Conservation (phyloP, 2,113 vertebrate genomes). For the Nesogale talazaci region DNA sequence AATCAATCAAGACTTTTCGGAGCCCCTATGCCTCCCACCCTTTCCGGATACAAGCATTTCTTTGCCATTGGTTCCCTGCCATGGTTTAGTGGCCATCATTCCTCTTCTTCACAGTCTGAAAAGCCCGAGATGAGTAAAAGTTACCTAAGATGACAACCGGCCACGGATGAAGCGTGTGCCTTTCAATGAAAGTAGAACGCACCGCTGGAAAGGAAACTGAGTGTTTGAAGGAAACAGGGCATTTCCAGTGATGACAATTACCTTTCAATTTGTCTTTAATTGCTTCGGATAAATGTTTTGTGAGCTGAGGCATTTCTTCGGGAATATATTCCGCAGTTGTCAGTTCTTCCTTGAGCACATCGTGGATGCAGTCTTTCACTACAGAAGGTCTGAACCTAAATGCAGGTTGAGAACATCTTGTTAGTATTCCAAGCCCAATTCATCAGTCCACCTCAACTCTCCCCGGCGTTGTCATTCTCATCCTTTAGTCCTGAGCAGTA, state of each 20-base stretch:
- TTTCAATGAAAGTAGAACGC: not conserved
- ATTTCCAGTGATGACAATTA: slow-evolving; percentile 75
- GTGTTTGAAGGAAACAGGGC: not conserved
- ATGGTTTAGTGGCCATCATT: slow-evolving; percentile 37
- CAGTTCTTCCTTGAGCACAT: slow-evolving; percentile 90
- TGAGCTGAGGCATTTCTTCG: slow-evolving; percentile 88
- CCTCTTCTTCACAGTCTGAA: slow-evolving; percentile 30
- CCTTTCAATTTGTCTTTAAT: slow-evolving; percentile 95
- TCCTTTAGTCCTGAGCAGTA: not conserved
- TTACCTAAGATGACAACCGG: slow-evolving; percentile 40
- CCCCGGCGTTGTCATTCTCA: not conserved
- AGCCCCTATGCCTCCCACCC: not conserved
- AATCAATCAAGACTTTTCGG: not conserved
- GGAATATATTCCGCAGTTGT: slow-evolving; percentile 87
- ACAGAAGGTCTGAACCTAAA: slow-evolving; percentile 91
- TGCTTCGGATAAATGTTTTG: slow-evolving; percentile 88
- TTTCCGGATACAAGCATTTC: slow-evolving; percentile 4
- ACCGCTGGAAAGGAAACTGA: not conserved
- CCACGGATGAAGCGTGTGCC: not conserved
- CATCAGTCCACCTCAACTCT: not conserved
- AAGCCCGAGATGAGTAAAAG: slow-evolving; percentile 33
- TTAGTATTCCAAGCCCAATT: not conserved
- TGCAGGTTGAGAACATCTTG: not conserved
- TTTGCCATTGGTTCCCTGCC: not conserved
- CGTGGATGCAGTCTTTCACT: slow-evolving; percentile 92